Evolutionary conservation across 2,888 invertebrate species (phyloP).

Genomic region (Operophtera brumata): DNA sequence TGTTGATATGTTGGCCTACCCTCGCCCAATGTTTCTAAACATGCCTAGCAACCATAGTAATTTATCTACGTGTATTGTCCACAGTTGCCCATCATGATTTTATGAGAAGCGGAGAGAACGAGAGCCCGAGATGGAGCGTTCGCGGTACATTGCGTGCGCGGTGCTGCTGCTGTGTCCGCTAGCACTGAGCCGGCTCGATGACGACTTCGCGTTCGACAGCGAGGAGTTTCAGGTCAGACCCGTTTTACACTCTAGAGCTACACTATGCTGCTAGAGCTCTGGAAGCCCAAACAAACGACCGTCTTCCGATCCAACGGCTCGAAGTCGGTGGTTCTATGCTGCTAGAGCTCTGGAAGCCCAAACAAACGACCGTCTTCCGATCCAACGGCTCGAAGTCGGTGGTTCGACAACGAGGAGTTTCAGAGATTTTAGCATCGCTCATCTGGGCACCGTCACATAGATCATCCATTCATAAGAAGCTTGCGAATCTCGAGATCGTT

Average conservation of each 20-base stretch:
- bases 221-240: slow-evolving; percentile 70
- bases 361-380: no score
- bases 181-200: slow-evolving; percentile 70
- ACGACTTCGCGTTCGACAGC: slow-evolving; percentile 77
- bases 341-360: no score
- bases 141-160: slow-evolving; percentile 61
- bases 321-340: no score
- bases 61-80: slow-evolving; percentile 41
- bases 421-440: no score
- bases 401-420: no score
- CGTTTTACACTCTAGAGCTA: not conserved
- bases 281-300: no score
- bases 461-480: no score
- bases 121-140: slow-evolving; percentile 55
- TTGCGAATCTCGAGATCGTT: no score
- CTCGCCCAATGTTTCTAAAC: slow-evolving; percentile 6
- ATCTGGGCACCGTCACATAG: no score
- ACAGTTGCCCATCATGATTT: slow-evolving; percentile 67
- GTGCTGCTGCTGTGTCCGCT: slow-evolving; percentile 67
- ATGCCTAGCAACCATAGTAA: slow-evolving; percentile 27
- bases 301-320: no score
- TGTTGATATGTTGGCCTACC: not conserved
- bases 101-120: slow-evolving; percentile 55
- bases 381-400: no score
- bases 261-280: no score